phyloP scores from a whole-genome alignment of 2,888 invertebrate species.

The Brenthis ino region DNA sequence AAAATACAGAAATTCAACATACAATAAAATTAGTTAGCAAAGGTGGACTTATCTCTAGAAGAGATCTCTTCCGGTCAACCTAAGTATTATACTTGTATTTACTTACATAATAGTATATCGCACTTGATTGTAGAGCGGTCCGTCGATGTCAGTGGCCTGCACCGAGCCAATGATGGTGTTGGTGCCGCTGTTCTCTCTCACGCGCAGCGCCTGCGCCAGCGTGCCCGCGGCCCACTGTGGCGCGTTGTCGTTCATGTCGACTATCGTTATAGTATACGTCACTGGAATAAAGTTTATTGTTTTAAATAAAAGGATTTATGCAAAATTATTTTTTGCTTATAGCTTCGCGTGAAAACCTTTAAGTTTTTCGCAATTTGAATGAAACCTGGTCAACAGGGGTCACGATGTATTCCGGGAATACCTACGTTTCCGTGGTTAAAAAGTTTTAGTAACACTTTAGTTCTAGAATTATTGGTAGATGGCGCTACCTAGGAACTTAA shows the following conservation, averaged over 20 bases:
- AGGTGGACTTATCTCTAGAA: too few species aligned
- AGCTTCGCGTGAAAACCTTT: too few species aligned
- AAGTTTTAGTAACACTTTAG: background rate
- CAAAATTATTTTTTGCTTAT: too few species aligned
- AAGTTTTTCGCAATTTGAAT: too few species aligned
- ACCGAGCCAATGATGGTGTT: slow-evolving; percentile 81
- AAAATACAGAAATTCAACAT: too few species aligned
- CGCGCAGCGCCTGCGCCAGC: slow-evolving; percentile 63
- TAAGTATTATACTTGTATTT: background rate
- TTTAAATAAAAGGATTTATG: too few species aligned
- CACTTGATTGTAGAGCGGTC: slow-evolving; percentile 81
- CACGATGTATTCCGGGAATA: too few species aligned
- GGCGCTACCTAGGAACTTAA: too few species aligned
- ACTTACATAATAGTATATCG: slow-evolving; percentile 80
- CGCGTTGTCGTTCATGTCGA: slow-evolving; percentile 84
- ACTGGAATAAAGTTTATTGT: slow-evolving; percentile 59
- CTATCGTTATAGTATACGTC: slow-evolving; percentile 80
- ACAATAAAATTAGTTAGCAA: too few species aligned
- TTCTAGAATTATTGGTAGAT: background rate
- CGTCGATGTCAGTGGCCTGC: slow-evolving; percentile 84
- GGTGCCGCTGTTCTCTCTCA: slow-evolving; percentile 77
- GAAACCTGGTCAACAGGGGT: too few species aligned
- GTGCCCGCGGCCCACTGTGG: slow-evolving; percentile 80
- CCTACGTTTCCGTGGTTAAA: too few species aligned
- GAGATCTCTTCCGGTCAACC: too few species aligned